Evolutionary conservation across 1,140 invertebrate genomes (phyloP), one percentile per base, ranked within the genome.

Genomic region (Anoplolepis gracilipes): DNA sequence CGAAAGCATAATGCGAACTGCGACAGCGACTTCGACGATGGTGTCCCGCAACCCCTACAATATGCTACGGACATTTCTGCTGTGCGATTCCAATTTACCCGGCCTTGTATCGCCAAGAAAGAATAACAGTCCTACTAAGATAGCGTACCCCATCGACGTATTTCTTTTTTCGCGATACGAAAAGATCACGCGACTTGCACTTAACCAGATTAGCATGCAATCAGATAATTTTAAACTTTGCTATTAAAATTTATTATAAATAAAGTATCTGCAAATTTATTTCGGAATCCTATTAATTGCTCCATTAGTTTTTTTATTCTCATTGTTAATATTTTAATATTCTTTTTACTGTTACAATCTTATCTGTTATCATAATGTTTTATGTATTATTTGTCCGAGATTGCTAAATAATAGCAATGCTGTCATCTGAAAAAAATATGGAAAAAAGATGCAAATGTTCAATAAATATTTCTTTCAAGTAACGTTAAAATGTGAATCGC

Each of bases 1-100:
- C 88, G 86, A 91, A 86, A 86, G 89, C 89, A 90, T 85, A 91
- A 90, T 90, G 86, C 79, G 79, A 90, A 57, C 77, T 61, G 70
- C 82, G 86, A 87, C 78, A 87, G 59, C 85, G 88, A 89, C 88
- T 90, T 53, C 57, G 79, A 85, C 85, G 42, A 87, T 81, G 46
- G 46, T 90, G 53, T 78, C 76, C 76, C 39, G 46, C 57, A 67
- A 87, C 77, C 90, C 87, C 85, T 78, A 76, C 90, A 88, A 91
- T 91, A 91, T 91, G 90, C 86, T 86, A 69, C 85, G 78, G 73
- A 87, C 86, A 53, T 90, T 91, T 90, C 87, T 86, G 85, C 61
- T 59, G 39, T 13, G 49, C 22, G 25, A 70, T 84, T 73, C 88
- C 85, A 76, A 79, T 87, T 81, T 82, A 33, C 53, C n/a, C 19